Evolutionary conservation across 2,888 invertebrate genomes (phyloP), one percentile per base, ranked within the genome.

Genomic region (Timema podura): DNA sequence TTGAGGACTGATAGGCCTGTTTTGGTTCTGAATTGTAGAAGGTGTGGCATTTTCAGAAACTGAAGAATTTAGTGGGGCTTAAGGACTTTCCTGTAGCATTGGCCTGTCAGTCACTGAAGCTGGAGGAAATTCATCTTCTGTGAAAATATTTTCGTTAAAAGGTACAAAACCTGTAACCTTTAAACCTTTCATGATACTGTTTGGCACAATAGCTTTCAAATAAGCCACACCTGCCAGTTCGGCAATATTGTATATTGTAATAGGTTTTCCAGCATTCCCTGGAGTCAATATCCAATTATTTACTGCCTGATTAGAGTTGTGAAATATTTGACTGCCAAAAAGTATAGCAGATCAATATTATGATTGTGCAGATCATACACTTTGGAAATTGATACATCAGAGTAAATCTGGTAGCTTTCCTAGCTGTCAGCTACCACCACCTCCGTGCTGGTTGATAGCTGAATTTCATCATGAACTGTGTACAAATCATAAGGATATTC

Each of bases 221-320:
- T 46, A 65, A 46, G 65, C 65, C 47, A 48, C 46, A 45, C 65
- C 65, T 15, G 48, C 16, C 47, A 65, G 44, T 11, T 16, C 48
- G 6, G 13, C 65, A 5, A 65, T 46, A 45, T 65, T 47, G n/a
- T 16, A 61, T 13, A 61, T 6, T 30, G 44, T 61, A 13, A 61
- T 30, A 11, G 7, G 61, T 61, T 61, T 61, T 30, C 61, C 44
- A 16, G 5, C 44, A 30, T 61, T 44, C 45, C 61, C 61, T 11
- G 61, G 61, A 11, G 61, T 44, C 45, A 65, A 11, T 46, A 65
- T 65, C 46, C 65, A 65, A 30, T 65, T 49, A 47, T 65, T 49
- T 47, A 65, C 46, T 9, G 48, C 65, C 16, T 48, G 13, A 69
- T 70, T n/a, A 48, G 30, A 16, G 70, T 47, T n/a, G n/a, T n/a